Base-by-base conservation (phyloP, 2,113 vertebrate genomes). In the Tachysurus vachellii region DNA sequence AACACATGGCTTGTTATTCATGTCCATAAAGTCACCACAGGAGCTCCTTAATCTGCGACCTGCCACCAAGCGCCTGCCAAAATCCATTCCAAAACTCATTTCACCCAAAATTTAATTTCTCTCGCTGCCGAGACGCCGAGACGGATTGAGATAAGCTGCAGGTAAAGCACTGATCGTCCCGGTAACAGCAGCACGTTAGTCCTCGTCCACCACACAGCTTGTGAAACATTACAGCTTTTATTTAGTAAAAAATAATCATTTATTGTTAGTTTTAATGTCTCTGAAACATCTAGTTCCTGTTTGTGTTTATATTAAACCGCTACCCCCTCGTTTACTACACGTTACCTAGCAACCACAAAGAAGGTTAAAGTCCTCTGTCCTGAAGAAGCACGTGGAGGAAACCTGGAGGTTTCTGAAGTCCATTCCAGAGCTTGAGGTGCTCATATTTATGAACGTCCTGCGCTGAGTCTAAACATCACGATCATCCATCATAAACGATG, bases 1-100 rank as follows among this genome's bases (percentile, higher is more conserved):
- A 68, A 86, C 53, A 56, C 76, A 68, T 77, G 47, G 85, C 85
- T 66, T 75, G 70, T 86, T 68, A 86, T 86, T 80, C 68, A 28
- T 81, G 85, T 80, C 50, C 76, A 31, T 80, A 54, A 47, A 68
- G 47, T 68, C 56, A 61, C 83, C 44, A 57, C 83, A 76, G 70
- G 83, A 28, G 70, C 71, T 61, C 70, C 71, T 28, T 76, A 62
- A 85, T 85, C 83, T 28, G 42, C 17, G 71, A 28, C 50, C 70
- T 59, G 56, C 50, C 75, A 54, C 80, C 59, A 2, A 47, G 11
- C 14, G 31, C 36, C 80, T 50, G 26, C 26, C 84, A 79, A 53
- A 85, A 64, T 85, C 53, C 83, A 59, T 26, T 85, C 68, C 70
- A 28, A 31, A 54, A 54, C 75, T 31, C 75, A n/a, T 79, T 79